Percentiles rank a stretch among this genome's conserved stretches.
These are phyloP conservation scores for Drosophila fulvimacula DNA, from an alignment of 2,888 invertebrate species.

Conservation along the genomic window DNA sequence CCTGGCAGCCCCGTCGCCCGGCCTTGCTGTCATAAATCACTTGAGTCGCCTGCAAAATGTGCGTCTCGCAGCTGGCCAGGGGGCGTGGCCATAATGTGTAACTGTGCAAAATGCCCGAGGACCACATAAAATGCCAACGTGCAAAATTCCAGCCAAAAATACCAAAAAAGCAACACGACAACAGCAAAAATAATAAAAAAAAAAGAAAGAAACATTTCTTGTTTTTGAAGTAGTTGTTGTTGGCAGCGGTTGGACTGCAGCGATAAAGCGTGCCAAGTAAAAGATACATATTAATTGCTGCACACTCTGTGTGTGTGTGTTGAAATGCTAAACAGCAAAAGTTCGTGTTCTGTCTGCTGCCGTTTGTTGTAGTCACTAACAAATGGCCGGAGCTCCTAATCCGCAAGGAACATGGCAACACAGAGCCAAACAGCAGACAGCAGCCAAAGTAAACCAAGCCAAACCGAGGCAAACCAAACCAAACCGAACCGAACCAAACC, in stretches of 20 bases:
- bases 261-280: constrained; percentile 75
- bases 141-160: constrained; percentile 52
- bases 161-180: constrained; percentile 9
- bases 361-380: constrained; percentile 43
- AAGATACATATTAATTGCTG: constrained; percentile 78
- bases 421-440: constrained; percentile 1
- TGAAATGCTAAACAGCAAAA: constrained; percentile 76
- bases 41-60: constrained; percentile 55
- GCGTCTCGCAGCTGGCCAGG: constrained; percentile 22
- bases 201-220: constrained; percentile 28
- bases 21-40: constrained; percentile 69
- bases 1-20: not conserved
- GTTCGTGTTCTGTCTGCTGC: constrained; percentile 36
- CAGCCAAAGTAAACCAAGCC: constrained; percentile 9
- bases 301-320: constrained; percentile 50
- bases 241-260: constrained; percentile 10
- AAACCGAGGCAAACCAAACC: constrained; percentile 16
- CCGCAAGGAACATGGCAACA: constrained; percentile 46
- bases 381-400: constrained; percentile 50
- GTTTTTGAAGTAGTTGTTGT: constrained; percentile 20
- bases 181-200: constrained; percentile 3
- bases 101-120: constrained; percentile 62
- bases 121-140: constrained; percentile 72
- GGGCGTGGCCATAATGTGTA: constrained; percentile 56
- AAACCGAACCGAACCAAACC: constrained; percentile 21